These are phyloP conservation scores for Labeo catla DNA, from an alignment of 2,113 vertebrate species.

Conservation along the genomic window DNA sequence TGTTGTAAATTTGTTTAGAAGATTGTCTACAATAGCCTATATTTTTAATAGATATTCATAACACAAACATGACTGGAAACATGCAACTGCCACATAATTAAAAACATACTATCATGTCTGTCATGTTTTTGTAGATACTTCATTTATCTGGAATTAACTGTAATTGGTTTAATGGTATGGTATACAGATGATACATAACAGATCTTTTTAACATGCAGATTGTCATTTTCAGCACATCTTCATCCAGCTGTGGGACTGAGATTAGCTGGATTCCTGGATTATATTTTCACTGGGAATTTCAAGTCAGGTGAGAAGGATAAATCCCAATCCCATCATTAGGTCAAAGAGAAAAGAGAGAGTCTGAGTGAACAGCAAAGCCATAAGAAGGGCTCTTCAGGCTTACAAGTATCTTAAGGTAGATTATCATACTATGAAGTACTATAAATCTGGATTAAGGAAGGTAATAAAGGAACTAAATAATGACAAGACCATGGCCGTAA, in stretches of 20 bases:
- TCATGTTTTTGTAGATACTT: not conserved
- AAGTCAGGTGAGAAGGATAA: conserved; percentile 1
- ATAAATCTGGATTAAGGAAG: conserved; percentile 12
- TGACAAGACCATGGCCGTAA: not conserved
- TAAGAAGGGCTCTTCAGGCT: not conserved
- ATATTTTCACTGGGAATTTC: not conserved
- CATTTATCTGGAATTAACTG: not conserved
- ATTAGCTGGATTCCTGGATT: not conserved
- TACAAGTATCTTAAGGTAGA: not conserved
- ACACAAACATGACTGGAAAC: not conserved
- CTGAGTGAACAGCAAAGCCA: not conserved
- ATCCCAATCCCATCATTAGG: not conserved
- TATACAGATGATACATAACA: not conserved
- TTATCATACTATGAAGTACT: not conserved
- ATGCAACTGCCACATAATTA: not conserved
- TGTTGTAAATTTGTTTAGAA: not conserved
- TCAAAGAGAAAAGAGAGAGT: not conserved
- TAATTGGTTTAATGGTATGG: not conserved
- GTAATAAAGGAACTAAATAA: conserved; percentile 10
- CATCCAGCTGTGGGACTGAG: not conserved
- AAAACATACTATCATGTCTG: not conserved
- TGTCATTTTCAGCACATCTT: not conserved
- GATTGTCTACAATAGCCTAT: not conserved
- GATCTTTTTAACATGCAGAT: not conserved
- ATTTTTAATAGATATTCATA: not conserved